Evolutionary conservation across 2,113 vertebrate species (phyloP).

Genomic region (Gobiocypris rarus): DNA sequence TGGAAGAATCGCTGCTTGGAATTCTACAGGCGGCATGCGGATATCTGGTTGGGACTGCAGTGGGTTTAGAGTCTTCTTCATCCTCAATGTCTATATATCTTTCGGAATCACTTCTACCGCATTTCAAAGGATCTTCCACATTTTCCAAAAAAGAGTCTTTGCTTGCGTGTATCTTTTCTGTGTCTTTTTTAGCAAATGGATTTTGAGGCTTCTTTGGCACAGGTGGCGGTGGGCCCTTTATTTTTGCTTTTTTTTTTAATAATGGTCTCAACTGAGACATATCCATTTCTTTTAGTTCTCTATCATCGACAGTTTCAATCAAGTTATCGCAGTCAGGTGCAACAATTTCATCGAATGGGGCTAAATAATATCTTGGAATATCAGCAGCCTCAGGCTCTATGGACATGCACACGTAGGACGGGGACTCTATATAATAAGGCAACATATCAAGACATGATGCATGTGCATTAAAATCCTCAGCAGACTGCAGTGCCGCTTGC

Average conservation of each 20-base stretch:
- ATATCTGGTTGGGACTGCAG: conserved; percentile 3
- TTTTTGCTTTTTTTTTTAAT: conserved; percentile 63
- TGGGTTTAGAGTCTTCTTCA: conserved; percentile 25
- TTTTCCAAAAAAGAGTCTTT: conserved; percentile 46
- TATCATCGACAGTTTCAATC: conserved; percentile 50
- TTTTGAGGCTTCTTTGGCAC: conserved; percentile 56
- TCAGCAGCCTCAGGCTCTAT: conserved; percentile 59
- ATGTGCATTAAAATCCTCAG: conserved; percentile 44
- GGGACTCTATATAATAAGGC: conserved; percentile 61
- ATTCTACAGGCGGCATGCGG: background rate
- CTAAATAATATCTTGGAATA: conserved; percentile 32
- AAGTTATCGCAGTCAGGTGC: conserved; percentile 66
- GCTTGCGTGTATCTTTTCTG: conserved; percentile 31
- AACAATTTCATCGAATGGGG: conserved; percentile 35
- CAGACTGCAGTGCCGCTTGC: conserved; percentile 69
- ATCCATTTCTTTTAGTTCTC: conserved; percentile 61
- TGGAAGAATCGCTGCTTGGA: conserved; percentile 6
- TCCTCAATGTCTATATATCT: conserved; percentile 1
- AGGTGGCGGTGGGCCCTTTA: conserved; percentile 66
- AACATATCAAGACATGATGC: conserved; percentile 64
- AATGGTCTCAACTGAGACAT: conserved; percentile 66
- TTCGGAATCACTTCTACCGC: conserved; percentile 11
- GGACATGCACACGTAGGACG: conserved; percentile 55
- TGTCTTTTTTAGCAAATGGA: conserved; percentile 50
- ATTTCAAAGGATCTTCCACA: background rate